Evolutionary conservation across 1,140 invertebrate genomes (phyloP), one percentile per base, ranked within the genome.

Genomic region (Cyclina sinensis): DNA sequence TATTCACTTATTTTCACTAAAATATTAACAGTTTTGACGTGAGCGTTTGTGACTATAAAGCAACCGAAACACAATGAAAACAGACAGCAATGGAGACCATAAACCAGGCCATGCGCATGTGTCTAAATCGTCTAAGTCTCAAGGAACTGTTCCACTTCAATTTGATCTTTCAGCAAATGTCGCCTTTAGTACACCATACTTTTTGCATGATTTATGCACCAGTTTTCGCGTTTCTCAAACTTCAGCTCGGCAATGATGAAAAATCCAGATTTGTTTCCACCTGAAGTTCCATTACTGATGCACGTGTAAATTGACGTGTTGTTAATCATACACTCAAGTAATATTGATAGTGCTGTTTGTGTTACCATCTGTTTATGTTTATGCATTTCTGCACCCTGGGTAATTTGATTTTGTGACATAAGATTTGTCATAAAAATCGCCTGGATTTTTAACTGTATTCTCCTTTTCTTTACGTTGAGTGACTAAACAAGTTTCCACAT

Each of bases 231-330:
- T 62, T 27, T 62, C 57, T 62, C 21, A 7, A 43, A 43, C 43
- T 43, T 43, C 21, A 21, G 16, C 18, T 5, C 24, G 3, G 3
- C n/a, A 4, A 18, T 37, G 65, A 70, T 70, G 65, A 70, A 32
- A 35, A 37, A 16, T 39, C 12, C 65, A 70, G 65, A n/a, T 39
- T 70, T 14, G n/a, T 39, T 32, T 70, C 35, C 65, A 70, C 65
- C 65, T 70, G 65, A 70, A n/a, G 32, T 37, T 18, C 21, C 32
- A 39, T 70, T 70, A 70, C 7, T 32, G 7, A 16, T 39, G 65
- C 65, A 70, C 35, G 65, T 70, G 65, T 70, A 70, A 70, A 70
- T 35, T 70, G 65, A 70, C 32, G 32, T 70, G 32, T 37, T 1
- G 32, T 70, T 70, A 35, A 70, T 70, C 65, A 70, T 39, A 39